Percentiles rank a stretch among this genome's conserved stretches.
phyloP scores from a whole-genome alignment of 2,888 invertebrate species.

The Zygothrica quintamaculata region DNA sequence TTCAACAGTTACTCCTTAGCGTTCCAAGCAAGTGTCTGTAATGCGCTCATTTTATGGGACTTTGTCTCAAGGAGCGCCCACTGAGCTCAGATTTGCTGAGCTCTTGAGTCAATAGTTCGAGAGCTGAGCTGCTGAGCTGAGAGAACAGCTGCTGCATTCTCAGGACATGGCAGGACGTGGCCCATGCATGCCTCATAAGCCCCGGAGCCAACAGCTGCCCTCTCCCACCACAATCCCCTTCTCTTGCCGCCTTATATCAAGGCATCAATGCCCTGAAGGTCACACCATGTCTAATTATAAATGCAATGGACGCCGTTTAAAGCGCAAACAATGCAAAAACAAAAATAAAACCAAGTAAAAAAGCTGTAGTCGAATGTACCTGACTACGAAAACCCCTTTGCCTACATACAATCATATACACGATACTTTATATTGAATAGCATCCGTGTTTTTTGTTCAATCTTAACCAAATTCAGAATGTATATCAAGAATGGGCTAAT shows the following conservation, averaged over 20 bases:
- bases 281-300: constrained; percentile 63
- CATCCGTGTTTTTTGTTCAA: no score
- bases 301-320: constrained; percentile 53
- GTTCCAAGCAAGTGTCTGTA: constrained; percentile 37
- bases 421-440: no score
- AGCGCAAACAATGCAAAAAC: constrained; percentile 41
- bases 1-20: no score
- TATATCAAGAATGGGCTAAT: no score
- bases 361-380: background rate
- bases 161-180: constrained; percentile 25
- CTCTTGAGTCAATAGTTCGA: constrained; percentile 53
- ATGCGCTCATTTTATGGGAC: constrained; percentile 56
- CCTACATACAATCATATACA: no score
- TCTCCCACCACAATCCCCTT: background rate
- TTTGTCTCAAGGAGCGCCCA: constrained; percentile 43
- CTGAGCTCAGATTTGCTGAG: constrained; percentile 60
- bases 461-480: no score
- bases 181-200: constrained; percentile 5
- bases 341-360: constrained; percentile 22
- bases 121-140: no score
- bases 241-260: background rate
- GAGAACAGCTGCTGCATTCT: constrained; percentile 62
- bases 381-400: background rate
- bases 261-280: constrained; percentile 50
- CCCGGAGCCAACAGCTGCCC: constrained; percentile 7